Conservation (phyloP, 2,888 invertebrate genomes). For the Caenorhabditis afra region DNA sequence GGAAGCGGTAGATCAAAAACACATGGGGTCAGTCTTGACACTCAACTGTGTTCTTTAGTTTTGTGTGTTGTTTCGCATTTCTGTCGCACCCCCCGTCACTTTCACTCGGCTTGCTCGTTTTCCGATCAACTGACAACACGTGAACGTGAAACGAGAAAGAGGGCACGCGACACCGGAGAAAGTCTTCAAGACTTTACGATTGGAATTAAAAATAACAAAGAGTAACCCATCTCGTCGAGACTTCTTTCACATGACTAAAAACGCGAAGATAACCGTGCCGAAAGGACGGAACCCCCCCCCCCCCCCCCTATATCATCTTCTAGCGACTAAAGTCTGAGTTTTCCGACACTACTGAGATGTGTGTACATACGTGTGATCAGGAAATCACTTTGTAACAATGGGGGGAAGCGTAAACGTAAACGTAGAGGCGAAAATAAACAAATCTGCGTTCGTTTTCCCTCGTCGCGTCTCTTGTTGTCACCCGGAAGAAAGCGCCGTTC, state of each 20-base stretch:
- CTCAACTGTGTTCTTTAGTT: constrained; percentile 37
- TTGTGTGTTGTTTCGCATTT: neutral
- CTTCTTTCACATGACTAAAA: constrained; percentile 13
- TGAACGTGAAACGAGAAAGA: constrained; percentile 21
- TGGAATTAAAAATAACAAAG: constrained; percentile 47
- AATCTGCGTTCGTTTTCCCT: constrained; percentile 2
- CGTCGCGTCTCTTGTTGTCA: neutral
- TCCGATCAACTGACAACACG: constrained; percentile 46
- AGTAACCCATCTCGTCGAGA: constrained; percentile 35
- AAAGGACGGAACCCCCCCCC: no score
- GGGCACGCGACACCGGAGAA: constrained; percentile 26
- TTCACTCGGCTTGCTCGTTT: constrained; percentile 35
- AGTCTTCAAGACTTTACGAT: constrained; percentile 37
- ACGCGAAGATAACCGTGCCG: neutral
- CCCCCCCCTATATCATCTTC: no score
- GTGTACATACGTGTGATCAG: constrained; percentile 41
- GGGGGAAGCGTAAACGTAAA: constrained; percentile 2
- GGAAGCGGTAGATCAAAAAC: constrained; percentile 28
- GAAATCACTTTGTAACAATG: constrained; percentile 50
- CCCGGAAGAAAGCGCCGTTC: constrained; percentile 11
- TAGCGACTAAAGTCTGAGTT: neutral
- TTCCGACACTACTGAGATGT: constrained; percentile 16
- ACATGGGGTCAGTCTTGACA: constrained; percentile 35
- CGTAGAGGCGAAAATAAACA: constrained; percentile 21
- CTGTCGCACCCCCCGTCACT: neutral